Evolutionary conservation across 2,797 vertebrate species (phyloP).

Genomic region (Danionella dracula): DNA sequence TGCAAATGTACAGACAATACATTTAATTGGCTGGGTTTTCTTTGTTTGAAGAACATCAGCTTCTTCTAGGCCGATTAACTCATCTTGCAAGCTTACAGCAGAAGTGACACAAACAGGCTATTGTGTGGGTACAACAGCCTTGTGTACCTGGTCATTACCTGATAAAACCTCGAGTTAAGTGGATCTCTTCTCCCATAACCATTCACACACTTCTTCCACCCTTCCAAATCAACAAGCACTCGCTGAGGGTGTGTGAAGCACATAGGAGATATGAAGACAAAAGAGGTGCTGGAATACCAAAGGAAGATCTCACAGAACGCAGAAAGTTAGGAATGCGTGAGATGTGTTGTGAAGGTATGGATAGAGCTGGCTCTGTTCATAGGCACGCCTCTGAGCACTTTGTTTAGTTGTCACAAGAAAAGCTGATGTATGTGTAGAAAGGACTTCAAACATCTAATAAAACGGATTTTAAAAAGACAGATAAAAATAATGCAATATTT

Average conservation of each 20-base stretch:
- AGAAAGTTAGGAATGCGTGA: not conserved
- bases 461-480: too few relatives aligned
- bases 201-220: not conserved
- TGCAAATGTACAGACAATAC: conserved; percentile 4
- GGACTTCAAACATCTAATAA: too few relatives aligned
- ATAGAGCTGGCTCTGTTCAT: not conserved
- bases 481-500: too few relatives aligned
- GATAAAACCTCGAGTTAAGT: conserved; percentile 18
- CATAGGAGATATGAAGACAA: not conserved
- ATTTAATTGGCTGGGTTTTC: conserved; percentile 4
- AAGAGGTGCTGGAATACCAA: not conserved
- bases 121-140: conserved; percentile 19
- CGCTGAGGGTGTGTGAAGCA: not conserved
- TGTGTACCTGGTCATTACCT: conserved; percentile 21
- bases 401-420: too few relatives aligned
- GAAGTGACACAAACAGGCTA: conserved; percentile 17
- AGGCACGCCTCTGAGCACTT: not conserved
- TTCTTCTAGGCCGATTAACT: conserved; percentile 24
- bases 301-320: not conserved
- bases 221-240: not conserved
- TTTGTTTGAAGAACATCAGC: not conserved
- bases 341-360: not conserved
- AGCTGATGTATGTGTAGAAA: too few relatives aligned
- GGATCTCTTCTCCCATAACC: not conserved
- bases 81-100: conserved; percentile 3